A percentile compares a stretch with the other conserved stretches of the same genome.
Evolutionary conservation across 2,888 invertebrate genomes (phyloP).

Genomic region (Caradrina clavipalpis): DNA sequence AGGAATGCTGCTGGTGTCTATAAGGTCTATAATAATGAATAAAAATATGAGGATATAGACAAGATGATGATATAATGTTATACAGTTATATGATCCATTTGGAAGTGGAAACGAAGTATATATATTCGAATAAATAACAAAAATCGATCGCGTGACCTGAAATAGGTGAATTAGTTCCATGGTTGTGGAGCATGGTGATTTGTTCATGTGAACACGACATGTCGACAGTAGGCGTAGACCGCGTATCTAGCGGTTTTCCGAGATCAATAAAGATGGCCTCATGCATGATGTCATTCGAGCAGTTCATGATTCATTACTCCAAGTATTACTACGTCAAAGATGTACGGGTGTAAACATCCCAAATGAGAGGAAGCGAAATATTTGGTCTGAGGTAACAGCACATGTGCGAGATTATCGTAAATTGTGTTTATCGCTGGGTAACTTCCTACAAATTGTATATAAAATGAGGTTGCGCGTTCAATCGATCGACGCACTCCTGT

Average conservation of each 20-base stretch:
- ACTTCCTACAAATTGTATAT: conserved; percentile 40
- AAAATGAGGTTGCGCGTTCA: conserved; percentile 36
- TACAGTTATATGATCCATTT: conserved; percentile 29
- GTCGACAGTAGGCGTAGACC: conserved; percentile 15
- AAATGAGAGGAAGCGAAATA: conserved; percentile 34
- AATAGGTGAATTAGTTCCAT: conserved; percentile 30
- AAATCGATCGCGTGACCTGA: conserved; percentile 38
- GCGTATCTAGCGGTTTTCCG: conserved; percentile 13
- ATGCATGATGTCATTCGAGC: conserved; percentile 31
- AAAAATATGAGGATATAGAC: conserved; percentile 6
- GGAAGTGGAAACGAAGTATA: conserved; percentile 17
- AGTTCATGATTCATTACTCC: conserved; percentile 16
- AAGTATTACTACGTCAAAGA: conserved; percentile 12
- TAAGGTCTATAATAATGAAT: conserved; percentile 22
- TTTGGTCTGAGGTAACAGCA: conserved; percentile 28
- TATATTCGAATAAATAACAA: conserved; percentile 11
- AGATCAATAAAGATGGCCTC: conserved; percentile 37
- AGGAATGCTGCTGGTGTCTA: neutral
- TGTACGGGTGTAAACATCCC: conserved; percentile 3
- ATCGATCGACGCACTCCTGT: conserved; percentile 22
- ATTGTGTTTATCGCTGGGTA: conserved; percentile 40
- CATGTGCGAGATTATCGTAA: conserved; percentile 51
- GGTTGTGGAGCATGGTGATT: conserved; percentile 19
- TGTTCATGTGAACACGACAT: conserved; percentile 24
- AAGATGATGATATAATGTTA: conserved; percentile 11